These are phyloP conservation scores for Aphelinus certus DNA, from an alignment of 1,140 invertebrate genomes.

Conservation along the genomic window DNA sequence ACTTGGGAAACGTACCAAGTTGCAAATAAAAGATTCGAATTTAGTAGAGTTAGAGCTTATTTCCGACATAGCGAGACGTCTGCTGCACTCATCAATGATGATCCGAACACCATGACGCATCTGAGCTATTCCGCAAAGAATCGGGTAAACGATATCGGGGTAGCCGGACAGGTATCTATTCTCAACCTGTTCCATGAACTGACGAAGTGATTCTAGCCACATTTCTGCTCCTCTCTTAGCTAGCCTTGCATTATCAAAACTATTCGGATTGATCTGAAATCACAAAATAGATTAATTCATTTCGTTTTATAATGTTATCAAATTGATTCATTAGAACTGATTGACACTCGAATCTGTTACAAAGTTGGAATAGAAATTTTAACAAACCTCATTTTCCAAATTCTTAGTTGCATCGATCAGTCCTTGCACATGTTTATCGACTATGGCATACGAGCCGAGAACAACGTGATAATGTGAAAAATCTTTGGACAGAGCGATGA, in stretches of 20 bases:
- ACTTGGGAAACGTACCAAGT: conserved; percentile 65
- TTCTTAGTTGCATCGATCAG: conserved; percentile 14
- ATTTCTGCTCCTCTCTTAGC: conserved; percentile 63
- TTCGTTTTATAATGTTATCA: no score
- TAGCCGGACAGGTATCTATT: conserved; percentile 69
- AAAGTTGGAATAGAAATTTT: background rate
- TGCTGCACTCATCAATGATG: conserved; percentile 60
- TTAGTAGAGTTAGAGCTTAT: conserved; percentile 40
- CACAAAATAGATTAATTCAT: background rate
- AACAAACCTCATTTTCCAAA: conserved; percentile 30
- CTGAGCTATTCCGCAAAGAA: conserved; percentile 70
- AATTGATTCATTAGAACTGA: no score
- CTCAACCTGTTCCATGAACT: conserved; percentile 69
- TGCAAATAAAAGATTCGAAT: conserved; percentile 56
- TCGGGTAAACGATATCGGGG: conserved; percentile 74
- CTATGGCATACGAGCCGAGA: conserved; percentile 45
- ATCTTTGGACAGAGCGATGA: conserved; percentile 62
- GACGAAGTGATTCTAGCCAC: conserved; percentile 69
- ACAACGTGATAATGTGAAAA: conserved; percentile 47
- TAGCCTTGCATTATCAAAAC: conserved; percentile 48
- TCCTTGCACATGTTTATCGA: conserved; percentile 43
- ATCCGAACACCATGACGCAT: conserved; percentile 69
- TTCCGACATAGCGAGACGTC: conserved; percentile 49
- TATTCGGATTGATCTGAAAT: conserved; percentile 7
- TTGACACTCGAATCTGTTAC: background rate